These are phyloP conservation scores for Falco biarmicus DNA, from an alignment of 2,797 vertebrate genomes.

Conservation along the genomic window DNA sequence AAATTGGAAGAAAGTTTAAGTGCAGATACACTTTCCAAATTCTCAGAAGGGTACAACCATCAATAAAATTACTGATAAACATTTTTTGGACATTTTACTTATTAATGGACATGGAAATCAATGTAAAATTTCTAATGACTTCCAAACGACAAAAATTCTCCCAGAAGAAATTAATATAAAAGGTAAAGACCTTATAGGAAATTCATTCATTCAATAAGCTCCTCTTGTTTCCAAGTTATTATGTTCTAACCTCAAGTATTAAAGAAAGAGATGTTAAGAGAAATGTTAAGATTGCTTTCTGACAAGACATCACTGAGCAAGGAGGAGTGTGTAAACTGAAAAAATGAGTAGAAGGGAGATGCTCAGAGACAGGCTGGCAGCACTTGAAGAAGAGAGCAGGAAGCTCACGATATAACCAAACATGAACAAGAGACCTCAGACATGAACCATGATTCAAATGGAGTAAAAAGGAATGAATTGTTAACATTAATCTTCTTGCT, in stretches of 20 bases:
- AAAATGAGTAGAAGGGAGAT: background rate
- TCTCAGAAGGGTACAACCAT: background rate
- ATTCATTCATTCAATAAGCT: background rate
- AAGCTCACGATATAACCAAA: background rate
- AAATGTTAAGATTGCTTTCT: background rate
- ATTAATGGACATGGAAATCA: background rate
- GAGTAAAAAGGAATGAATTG: background rate
- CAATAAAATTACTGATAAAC: background rate
- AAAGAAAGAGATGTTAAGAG: background rate
- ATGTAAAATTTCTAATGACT: background rate
- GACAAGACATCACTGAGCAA: background rate
- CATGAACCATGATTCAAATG: background rate
- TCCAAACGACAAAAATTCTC: background rate
- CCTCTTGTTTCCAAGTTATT: background rate
- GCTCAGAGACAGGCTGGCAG: background rate
- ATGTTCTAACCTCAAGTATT: background rate
- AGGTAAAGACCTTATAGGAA: background rate
- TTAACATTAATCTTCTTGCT: background rate
- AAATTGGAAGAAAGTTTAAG: background rate
- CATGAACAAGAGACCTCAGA: background rate
- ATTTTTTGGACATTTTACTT: background rate
- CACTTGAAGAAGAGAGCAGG: background rate
- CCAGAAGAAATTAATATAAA: background rate
- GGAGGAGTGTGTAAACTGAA: background rate
- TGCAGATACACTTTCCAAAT: background rate